A percentile compares a stretch with the other conserved stretches of the same genome.
Conservation (phyloP, 2,888 invertebrate genomes). For the Coelogynopora nodosa region DNA sequence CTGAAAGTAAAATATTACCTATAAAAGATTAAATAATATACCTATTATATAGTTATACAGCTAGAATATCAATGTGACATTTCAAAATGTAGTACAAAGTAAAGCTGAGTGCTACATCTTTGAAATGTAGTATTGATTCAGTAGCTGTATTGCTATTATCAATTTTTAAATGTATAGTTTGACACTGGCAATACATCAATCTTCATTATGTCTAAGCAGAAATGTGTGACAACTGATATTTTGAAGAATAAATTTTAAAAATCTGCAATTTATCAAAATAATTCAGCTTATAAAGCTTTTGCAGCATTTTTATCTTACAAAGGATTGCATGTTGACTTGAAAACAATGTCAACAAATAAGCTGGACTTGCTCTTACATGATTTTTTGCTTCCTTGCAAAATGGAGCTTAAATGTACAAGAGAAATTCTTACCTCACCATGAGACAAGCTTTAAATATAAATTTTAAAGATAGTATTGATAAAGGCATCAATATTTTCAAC, state of each 20-base stretch:
- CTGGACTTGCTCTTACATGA: neutral
- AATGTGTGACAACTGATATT: neutral
- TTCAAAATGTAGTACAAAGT: neutral
- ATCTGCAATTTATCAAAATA: neutral
- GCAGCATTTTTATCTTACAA: neutral
- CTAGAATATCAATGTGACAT: neutral
- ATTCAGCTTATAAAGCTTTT: neutral
- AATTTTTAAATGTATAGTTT: neutral
- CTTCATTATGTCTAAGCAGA: neutral
- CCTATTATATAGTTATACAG: neutral
- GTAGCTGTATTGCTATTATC: neutral
- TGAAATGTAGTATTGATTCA: neutral
- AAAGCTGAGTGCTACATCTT: neutral
- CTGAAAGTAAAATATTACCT: too few species aligned
- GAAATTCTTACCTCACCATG: neutral
- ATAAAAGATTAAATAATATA: too few species aligned
- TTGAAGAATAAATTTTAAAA: neutral
- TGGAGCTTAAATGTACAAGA: neutral
- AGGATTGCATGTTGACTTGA: neutral
- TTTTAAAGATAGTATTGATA: neutral
- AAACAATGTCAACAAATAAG: neutral
- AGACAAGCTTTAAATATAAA: neutral
- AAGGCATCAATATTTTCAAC: neutral
- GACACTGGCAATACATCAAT: neutral
- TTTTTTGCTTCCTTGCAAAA: neutral